phyloP scores from a whole-genome alignment of 2,113 vertebrate species.

The Gasterosteus aculeatus region DNA sequence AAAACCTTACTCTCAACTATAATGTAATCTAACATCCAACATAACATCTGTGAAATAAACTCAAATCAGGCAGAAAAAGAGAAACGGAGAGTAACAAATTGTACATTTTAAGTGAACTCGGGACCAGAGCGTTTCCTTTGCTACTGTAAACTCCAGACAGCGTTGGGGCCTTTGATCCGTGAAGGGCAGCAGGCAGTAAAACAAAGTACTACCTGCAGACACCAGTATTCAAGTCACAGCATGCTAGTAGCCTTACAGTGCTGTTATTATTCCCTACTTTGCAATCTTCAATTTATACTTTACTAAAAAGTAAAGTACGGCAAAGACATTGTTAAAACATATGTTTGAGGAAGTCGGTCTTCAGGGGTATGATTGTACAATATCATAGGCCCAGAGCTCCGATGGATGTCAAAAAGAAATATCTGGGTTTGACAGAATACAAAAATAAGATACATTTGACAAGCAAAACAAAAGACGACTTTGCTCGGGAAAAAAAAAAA shows the following conservation, averaged over 20 bases:
- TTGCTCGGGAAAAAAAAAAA: constrained; percentile 2
- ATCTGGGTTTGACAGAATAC: neutral
- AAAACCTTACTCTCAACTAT: constrained; percentile 43
- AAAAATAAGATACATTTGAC: neutral
- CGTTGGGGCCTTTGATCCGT: constrained; percentile 60
- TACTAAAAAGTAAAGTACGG: neutral
- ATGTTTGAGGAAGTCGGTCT: neutral
- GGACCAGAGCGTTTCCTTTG: constrained; percentile 57
- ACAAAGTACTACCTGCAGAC: constrained; percentile 46
- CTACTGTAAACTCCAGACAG: constrained; percentile 69
- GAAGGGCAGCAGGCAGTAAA: constrained; percentile 57
- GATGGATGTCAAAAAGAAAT: neutral
- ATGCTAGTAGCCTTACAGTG: neutral
- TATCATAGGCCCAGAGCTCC: neutral
- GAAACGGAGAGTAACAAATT: constrained; percentile 16
- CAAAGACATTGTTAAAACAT: neutral
- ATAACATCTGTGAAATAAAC: constrained; percentile 59
- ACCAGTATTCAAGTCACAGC: constrained; percentile 1
- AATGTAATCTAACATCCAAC: constrained; percentile 8
- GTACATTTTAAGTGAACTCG: constrained; percentile 26
- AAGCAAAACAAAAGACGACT: constrained; percentile 1
- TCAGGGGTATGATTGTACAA: neutral
- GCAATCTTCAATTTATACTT: neutral
- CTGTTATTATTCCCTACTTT: neutral
- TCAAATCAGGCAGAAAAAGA: constrained; percentile 28